Conservation (phyloP, 2,797 vertebrate genomes). For the Esox masquinongy region DNA sequence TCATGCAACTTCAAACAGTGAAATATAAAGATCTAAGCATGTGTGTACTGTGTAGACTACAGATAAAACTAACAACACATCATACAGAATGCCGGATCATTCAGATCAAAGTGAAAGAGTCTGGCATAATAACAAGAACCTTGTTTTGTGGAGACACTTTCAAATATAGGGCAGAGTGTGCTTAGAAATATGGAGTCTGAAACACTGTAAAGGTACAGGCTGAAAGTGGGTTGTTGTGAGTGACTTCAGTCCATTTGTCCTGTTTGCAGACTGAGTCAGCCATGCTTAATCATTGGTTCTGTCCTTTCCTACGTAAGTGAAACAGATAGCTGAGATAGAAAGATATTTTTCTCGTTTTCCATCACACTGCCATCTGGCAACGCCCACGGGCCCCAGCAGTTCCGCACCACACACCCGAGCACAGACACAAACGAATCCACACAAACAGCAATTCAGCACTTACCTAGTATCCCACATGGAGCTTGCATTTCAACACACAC, state of each 20-base stretch:
- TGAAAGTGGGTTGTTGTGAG: conserved; percentile 21
- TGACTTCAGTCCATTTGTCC: conserved; percentile 30
- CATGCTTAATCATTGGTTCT: conserved; percentile 39
- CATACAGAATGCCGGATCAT: background rate
- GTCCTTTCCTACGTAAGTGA: conserved; percentile 38
- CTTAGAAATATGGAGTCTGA: background rate
- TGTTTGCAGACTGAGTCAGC: conserved; percentile 40
- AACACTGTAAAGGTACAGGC: conserved; percentile 25
- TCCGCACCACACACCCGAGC: conserved; percentile 17
- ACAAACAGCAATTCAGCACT: conserved; percentile 16
- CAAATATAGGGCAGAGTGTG: conserved; percentile 2
- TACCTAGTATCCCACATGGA: conserved; percentile 8
- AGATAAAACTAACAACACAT: background rate
- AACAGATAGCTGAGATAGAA: conserved; percentile 45
- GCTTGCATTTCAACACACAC: conserved; percentile 8
- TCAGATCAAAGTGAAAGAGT: background rate
- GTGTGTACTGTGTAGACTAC: background rate
- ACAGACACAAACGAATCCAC: conserved; percentile 17
- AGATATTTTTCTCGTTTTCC: conserved; percentile 41
- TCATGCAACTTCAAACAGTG: background rate
- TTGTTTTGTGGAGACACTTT: background rate
- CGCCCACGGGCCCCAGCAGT: conserved; percentile 49
- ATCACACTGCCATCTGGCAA: conserved; percentile 64
- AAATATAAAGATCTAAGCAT: background rate
- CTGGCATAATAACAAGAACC: background rate